Percentiles rank a stretch among this genome's conserved stretches.
Evolutionary conservation across 2,797 vertebrate genomes (phyloP).

Genomic region (Gymnoscopelus microlampas): DNA sequence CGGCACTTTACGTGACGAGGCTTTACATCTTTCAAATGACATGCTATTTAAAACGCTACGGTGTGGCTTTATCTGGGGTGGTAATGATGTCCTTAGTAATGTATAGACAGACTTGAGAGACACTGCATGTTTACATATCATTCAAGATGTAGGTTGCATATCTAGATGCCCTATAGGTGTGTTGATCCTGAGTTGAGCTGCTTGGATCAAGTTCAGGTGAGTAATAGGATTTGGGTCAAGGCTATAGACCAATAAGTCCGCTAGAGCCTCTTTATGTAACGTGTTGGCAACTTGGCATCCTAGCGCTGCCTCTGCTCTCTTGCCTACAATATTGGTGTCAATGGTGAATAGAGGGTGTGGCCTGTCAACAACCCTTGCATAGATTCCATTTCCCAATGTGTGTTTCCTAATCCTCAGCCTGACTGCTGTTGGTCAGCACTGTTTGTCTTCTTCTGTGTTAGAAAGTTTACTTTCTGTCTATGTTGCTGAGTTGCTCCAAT

Average conservation of each 20-base stretch:
- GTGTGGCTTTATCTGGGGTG: too few relatives aligned
- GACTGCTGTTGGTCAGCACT: background rate
- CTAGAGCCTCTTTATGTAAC: background rate
- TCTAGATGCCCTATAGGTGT: background rate
- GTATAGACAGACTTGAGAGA: too few relatives aligned
- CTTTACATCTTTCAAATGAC: too few relatives aligned
- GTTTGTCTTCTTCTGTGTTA: slow-evolving; percentile 19
- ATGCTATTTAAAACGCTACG: too few relatives aligned
- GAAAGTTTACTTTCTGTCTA: slow-evolving; percentile 23
- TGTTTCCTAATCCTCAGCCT: slow-evolving; percentile 24
- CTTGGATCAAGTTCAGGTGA: background rate
- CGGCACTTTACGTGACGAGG: too few relatives aligned
- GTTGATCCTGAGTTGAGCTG: background rate
- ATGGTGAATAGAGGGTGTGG: slow-evolving; percentile 30
- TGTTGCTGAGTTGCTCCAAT: slow-evolving; percentile 3
- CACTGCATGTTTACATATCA: too few relatives aligned
- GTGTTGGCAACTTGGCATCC: background rate
- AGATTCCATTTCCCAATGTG: slow-evolving; percentile 14
- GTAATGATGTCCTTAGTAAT: too few relatives aligned
- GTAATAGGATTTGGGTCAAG: slow-evolving; percentile 6
- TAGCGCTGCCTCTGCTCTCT: slow-evolving; percentile 20
- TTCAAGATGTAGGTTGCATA: too few relatives aligned
- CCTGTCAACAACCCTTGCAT: slow-evolving; percentile 21
- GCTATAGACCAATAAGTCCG: background rate
- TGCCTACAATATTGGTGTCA: slow-evolving; percentile 6